Evolutionary conservation across 1,140 invertebrate species (phyloP).

Genomic region (Oreohelix idahoensis): DNA sequence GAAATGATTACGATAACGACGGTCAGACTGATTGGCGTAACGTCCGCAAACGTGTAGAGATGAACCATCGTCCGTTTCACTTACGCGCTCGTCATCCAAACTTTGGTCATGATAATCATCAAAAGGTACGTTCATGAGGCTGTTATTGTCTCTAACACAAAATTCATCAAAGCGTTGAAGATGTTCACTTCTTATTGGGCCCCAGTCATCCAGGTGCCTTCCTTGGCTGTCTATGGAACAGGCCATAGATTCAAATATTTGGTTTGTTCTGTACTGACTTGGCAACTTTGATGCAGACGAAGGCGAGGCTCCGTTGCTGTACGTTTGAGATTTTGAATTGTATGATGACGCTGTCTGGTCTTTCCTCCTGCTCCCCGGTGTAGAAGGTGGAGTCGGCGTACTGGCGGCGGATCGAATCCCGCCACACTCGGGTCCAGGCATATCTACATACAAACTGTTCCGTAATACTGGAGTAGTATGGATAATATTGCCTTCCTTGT

Average conservation of each 20-base stretch:
- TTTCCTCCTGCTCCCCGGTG: slow-evolving; percentile 48
- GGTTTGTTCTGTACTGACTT: slow-evolving; percentile 5
- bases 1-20: slow-evolving; percentile 3
- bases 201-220: slow-evolving; percentile 16
- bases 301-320: slow-evolving; percentile 37
- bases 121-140: background rate
- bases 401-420: slow-evolving; percentile 16
- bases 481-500: slow-evolving; percentile 21
- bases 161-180: slow-evolving; percentile 31
- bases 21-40: background rate
- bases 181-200: slow-evolving; percentile 44
- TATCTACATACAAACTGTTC: slow-evolving; percentile 30
- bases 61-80: slow-evolving; percentile 36
- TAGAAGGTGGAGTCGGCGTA: slow-evolving; percentile 57
- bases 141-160: background rate
- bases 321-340: background rate
- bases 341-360: slow-evolving; percentile 40
- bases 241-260: slow-evolving; percentile 15
- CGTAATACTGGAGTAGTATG: slow-evolving; percentile 36
- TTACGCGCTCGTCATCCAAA: slow-evolving; percentile 38
- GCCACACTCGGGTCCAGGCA: background rate
- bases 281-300: slow-evolving; percentile 42
- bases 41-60: slow-evolving; percentile 36
- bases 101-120: slow-evolving; percentile 17
- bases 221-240: slow-evolving; percentile 42